Evolutionary conservation across 2,113 vertebrate genomes (phyloP), one percentile per base, ranked within the genome.

Genomic region (Catharus bicknelli): DNA sequence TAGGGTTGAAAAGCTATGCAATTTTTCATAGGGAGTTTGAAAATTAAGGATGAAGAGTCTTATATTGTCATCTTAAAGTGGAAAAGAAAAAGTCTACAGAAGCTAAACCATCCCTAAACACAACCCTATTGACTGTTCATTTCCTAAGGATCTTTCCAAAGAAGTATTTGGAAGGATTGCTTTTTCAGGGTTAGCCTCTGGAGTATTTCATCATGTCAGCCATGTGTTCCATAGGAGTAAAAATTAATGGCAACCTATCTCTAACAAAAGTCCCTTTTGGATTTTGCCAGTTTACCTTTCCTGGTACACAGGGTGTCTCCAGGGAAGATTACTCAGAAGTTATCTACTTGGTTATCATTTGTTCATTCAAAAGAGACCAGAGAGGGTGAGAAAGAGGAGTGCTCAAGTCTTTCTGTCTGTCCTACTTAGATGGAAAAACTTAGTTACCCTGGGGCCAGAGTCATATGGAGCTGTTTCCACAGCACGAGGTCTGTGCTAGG

Each of bases 81-180:
- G 53, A 87, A 80, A 76, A 80, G 57, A 48, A 87, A 86, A 86
- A 40, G 43, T 42, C 43, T 70, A 36, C 20, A 68, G 43, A 92
- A 95, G 79, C 34, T 81, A 69, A 90, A 62, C 23, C 22, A 20
- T 42, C 27, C 58, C 53, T 51, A 34, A 45, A 26, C 32, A 34
- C 32, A 48, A 10, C 53, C 55, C 36, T 77, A 2, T 12, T 86
- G 43, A 80, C 34, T 74, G 21, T 84, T 59, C n/a, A 21, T 79
- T 95, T 95, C 51, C 89, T 23, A 90, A 94, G 30, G 15, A 47
- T 85, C 68, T 77, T 88, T 87, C 38, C 70, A 62, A 66, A 84
- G 38, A 81, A 80, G 16, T 54, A 62, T 90, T 94, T 73, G 50
- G 51, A 34, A 59, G 17, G 34, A 87, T 42, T 45, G 19, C 20